A percentile compares a stretch with the other conserved stretches of the same genome.
These are phyloP conservation scores for Heliconius erato DNA, from an alignment of 2,888 invertebrate species.

Conservation along the genomic window DNA sequence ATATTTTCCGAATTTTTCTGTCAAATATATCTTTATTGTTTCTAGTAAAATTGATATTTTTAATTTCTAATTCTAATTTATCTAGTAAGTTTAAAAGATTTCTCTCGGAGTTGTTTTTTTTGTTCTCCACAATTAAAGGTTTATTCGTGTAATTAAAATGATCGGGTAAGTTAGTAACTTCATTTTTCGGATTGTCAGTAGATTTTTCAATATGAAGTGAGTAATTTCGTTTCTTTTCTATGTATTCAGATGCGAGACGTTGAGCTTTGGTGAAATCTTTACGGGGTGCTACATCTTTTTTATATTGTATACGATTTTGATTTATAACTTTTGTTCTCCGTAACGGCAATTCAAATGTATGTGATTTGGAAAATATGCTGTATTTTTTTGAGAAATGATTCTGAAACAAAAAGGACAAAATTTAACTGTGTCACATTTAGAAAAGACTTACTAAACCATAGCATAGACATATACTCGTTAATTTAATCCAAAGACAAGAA, in stretches of 20 bases:
- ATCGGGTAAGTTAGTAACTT: neutral
- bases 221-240: conserved; percentile 54
- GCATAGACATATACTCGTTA: neutral
- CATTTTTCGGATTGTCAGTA: neutral
- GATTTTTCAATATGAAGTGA: conserved; percentile 3
- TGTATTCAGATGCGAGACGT: conserved; percentile 63
- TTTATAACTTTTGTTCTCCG: conserved; percentile 24
- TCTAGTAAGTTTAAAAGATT: conserved; percentile 68
- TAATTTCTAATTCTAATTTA: conserved; percentile 70
- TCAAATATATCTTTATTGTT: conserved; percentile 70
- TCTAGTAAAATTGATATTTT: conserved; percentile 65
- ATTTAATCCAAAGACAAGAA: too few species aligned
- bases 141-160: conserved; percentile 33
- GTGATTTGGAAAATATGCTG: conserved; percentile 54
- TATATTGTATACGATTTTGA: conserved; percentile 45
- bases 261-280: conserved; percentile 66
- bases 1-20: conserved; percentile 73
- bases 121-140: neutral
- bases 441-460: neutral
- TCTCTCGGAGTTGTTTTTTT: conserved; percentile 59
- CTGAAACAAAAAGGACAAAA: conserved; percentile 40
- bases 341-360: conserved; percentile 51
- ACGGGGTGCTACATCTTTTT: conserved; percentile 65
- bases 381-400: conserved; percentile 38
- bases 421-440: neutral